Percentiles rank a stretch among this genome's conserved stretches.
These are phyloP conservation scores for Cotesia vestalis DNA, from an alignment of 1,140 invertebrate species.

Conservation along the genomic window DNA sequence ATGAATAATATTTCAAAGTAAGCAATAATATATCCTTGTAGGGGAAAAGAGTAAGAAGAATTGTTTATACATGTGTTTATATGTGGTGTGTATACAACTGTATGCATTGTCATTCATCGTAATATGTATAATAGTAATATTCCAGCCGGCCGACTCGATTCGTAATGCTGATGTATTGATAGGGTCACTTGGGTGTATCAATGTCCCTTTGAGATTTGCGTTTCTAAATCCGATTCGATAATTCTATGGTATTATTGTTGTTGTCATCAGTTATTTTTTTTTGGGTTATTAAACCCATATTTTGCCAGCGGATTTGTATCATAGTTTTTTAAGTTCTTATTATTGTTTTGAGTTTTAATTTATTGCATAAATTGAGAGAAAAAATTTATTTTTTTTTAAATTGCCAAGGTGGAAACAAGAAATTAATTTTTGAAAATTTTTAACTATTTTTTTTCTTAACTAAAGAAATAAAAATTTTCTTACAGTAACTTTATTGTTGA, in stretches of 20 bases:
- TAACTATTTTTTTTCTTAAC: too few species aligned
- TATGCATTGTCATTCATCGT: conserved; percentile 30
- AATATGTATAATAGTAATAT: conserved; percentile 19
- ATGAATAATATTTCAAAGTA: conserved; percentile 36
- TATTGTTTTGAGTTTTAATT: too few species aligned
- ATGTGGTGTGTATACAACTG: not conserved
- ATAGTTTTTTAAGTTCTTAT: too few species aligned
- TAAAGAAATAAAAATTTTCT: too few species aligned
- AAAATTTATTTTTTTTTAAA: too few species aligned
- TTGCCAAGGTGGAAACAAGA: too few species aligned
- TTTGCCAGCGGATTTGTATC: not conserved
- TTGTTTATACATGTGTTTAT: too few species aligned
- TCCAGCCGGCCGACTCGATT: conserved; percentile 33
- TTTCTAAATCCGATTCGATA: conserved; percentile 22
- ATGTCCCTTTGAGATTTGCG: conserved; percentile 17
- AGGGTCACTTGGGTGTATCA: conserved; percentile 2
- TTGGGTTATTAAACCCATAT: not conserved
- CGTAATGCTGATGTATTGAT: conserved; percentile 15
- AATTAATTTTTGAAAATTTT: too few species aligned
- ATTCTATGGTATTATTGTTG: conserved; percentile 33
- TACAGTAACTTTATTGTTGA: too few species aligned
- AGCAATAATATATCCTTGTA: not conserved
- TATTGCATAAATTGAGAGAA: too few species aligned
- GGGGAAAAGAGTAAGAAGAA: not conserved
- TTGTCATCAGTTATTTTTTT: not conserved